Evolutionary conservation across 2,113 vertebrate genomes (phyloP).

Genomic region (Thryonomys swinderianus): DNA sequence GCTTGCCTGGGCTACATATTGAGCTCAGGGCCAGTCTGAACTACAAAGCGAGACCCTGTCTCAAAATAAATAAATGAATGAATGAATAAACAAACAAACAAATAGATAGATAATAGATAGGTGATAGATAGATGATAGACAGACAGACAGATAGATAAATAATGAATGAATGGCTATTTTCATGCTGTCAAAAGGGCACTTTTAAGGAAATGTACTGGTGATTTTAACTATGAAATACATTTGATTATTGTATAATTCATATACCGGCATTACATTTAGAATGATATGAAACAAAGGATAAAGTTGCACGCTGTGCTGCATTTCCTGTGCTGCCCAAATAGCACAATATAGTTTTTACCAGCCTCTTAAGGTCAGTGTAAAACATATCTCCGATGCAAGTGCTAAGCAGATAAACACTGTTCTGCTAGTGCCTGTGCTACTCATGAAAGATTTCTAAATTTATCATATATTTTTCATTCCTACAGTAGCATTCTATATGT

Average conservation of each 20-base stretch:
- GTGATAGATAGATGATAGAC: too few relatives aligned
- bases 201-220: slow-evolving; percentile 41
- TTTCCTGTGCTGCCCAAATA: background rate
- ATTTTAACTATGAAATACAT: slow-evolving; percentile 53
- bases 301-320: background rate
- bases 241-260: slow-evolving; percentile 15
- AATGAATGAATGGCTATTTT: slow-evolving; percentile 52
- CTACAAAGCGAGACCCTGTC: too few relatives aligned
- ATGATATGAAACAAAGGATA: background rate
- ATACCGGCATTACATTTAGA: background rate
- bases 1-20: too few relatives aligned
- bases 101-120: too few relatives aligned
- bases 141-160: too few relatives aligned
- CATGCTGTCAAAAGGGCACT: slow-evolving; percentile 53
- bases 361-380: slow-evolving; percentile 78
- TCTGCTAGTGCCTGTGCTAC: slow-evolving; percentile 88
- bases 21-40: too few relatives aligned
- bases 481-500: background rate
- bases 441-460: slow-evolving; percentile 89
- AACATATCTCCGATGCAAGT: slow-evolving; percentile 81
- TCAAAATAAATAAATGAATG: too few relatives aligned
- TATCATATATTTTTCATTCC: slow-evolving; percentile 85
- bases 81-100: too few relatives aligned
- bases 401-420: slow-evolving; percentile 81
- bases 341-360: slow-evolving; percentile 2